These are phyloP conservation scores for Cotesia typhae DNA, from an alignment of 1,140 invertebrate species.

Conservation along the genomic window DNA sequence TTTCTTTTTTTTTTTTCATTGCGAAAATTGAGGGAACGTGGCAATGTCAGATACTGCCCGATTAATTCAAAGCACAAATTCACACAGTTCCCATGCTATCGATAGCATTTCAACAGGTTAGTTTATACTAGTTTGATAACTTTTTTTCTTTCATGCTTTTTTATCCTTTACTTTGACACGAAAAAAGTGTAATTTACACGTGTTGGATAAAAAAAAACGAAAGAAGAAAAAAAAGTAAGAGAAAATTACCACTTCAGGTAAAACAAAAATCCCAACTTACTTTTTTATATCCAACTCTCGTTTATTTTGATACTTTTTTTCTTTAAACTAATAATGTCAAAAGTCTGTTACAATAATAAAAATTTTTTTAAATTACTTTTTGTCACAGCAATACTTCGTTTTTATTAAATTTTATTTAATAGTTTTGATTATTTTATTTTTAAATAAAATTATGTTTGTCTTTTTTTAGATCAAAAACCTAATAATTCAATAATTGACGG, in stretches of 20 bases:
- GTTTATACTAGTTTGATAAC: background rate
- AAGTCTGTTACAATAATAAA: too few relatives aligned
- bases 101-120: constrained; percentile 31
- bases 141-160: too few relatives aligned
- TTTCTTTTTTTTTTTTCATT: background rate
- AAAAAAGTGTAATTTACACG: constrained; percentile 1
- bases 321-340: background rate
- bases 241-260: constrained; percentile 1
- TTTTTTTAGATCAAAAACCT: background rate
- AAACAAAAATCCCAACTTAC: background rate
- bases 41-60: background rate
- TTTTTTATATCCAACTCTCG: background rate
- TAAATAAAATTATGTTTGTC: background rate
- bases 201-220: background rate
- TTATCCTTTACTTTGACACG: background rate
- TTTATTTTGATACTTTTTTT: background rate
- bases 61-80: constrained; percentile 15
- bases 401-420: too few relatives aligned
- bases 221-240: background rate
- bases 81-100: constrained; percentile 1
- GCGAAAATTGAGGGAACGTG: constrained; percentile 3
- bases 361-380: too few relatives aligned
- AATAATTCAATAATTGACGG: background rate
- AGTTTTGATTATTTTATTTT: too few relatives aligned
- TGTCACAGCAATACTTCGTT: too few relatives aligned